These are phyloP conservation scores for Drosophila quinaria DNA, from an alignment of 2,888 invertebrate genomes.

Conservation along the genomic window DNA sequence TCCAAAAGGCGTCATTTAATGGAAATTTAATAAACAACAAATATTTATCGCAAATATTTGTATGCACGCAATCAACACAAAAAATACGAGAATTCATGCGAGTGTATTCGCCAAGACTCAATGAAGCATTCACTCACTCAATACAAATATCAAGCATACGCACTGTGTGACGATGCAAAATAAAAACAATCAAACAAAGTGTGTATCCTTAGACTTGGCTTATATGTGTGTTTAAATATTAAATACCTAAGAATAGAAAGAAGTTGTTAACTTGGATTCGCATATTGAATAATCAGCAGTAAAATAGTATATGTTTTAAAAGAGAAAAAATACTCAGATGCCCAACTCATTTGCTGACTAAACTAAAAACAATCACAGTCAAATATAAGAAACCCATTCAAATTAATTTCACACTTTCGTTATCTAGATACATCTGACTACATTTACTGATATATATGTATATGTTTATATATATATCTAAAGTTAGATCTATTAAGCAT, in stretches of 20 bases:
- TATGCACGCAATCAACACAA: slow-evolving; percentile 29
- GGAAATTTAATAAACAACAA: slow-evolving; percentile 49
- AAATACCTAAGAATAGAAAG: background rate
- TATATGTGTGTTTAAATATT: background rate
- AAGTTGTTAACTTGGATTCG: no score
- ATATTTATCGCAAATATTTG: slow-evolving; percentile 47
- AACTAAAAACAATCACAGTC: slow-evolving; percentile 1
- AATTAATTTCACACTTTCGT: slow-evolving; percentile 43
- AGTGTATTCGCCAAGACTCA: slow-evolving; percentile 9
- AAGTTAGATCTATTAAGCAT: background rate
- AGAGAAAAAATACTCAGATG: background rate
- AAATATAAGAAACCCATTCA: background rate
- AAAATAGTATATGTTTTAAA: no score
- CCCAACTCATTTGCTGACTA: slow-evolving; percentile 3
- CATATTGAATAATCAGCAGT: no score
- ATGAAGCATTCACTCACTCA: slow-evolving; percentile 17
- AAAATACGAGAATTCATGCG: slow-evolving; percentile 18
- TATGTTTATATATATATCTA: slow-evolving; percentile 6
- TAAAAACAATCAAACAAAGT: background rate
- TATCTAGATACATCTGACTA: slow-evolving; percentile 14
- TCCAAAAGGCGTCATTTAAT: slow-evolving; percentile 31
- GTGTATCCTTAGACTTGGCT: slow-evolving; percentile 3
- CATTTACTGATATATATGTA: background rate
- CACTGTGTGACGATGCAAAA: slow-evolving; percentile 20
- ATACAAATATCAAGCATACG: slow-evolving; percentile 57